phyloP scores from a whole-genome alignment of 1,140 invertebrate genomes.

The Macrobrachium rosenbergii region DNA sequence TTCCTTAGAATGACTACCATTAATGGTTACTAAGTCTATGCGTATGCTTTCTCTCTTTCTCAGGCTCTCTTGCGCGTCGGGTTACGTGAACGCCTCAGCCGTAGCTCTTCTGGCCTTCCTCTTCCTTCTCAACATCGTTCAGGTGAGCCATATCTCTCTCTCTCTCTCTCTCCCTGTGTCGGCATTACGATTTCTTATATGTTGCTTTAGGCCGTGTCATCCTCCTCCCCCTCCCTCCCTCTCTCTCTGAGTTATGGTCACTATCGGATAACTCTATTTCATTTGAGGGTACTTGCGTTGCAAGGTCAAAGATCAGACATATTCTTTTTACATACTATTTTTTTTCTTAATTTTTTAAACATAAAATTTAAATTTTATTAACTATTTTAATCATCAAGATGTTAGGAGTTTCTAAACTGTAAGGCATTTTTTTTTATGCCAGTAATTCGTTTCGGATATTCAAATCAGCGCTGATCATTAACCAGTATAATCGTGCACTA shows the following conservation, averaged over 20 bases:
- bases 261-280: too few species aligned
- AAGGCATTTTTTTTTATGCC: too few species aligned
- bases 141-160: slow-evolving; percentile 44
- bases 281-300: too few species aligned
- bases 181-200: not conserved
- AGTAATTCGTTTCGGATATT: too few species aligned
- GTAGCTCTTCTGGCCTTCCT: slow-evolving; percentile 65
- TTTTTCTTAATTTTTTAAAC: too few species aligned
- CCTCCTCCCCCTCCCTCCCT: slow-evolving; percentile 7
- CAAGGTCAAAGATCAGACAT: not conserved
- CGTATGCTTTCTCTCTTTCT: not conserved
- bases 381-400: too few species aligned
- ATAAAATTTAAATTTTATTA: too few species aligned
- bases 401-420: too few species aligned
- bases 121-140: slow-evolving; percentile 65
- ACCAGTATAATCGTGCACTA: too few species aligned
- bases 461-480: too few species aligned
- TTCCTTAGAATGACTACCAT: too few species aligned
- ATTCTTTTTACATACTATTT: not conserved
- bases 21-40: too few species aligned
- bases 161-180: not conserved
- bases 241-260: not conserved
- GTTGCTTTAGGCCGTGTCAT: not conserved
- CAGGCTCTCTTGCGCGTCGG: slow-evolving; percentile 62
- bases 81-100: slow-evolving; percentile 64